Conservation (phyloP, 37 sponge, comb jelly and placozoan genomes). For the Haliclona indistincta region DNA sequence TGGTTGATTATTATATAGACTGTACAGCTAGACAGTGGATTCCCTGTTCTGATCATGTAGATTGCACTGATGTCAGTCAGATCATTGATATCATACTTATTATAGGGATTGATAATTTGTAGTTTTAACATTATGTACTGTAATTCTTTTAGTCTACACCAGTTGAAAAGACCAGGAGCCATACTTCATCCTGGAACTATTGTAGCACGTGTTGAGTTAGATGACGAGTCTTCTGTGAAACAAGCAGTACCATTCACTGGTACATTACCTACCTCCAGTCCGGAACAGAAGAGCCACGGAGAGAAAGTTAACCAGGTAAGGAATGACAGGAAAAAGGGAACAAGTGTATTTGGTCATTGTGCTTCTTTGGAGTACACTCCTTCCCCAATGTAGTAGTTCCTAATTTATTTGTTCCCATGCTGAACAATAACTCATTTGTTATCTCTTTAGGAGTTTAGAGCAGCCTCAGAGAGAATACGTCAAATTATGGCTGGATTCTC, state of each 20-base stretch:
- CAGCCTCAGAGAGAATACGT: slow-evolving; percentile 32
- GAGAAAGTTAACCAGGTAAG: slow-evolving; percentile 72
- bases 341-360: not conserved
- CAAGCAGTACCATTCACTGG: slow-evolving; percentile 59
- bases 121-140: too few species aligned
- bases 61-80: not conserved
- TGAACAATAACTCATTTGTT: not conserved
- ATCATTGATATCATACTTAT: not conserved
- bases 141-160: slow-evolving; percentile 49
- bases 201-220: slow-evolving; percentile 86
- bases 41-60: too few species aligned
- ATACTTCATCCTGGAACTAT: slow-evolving; percentile 88
- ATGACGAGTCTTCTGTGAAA: slow-evolving; percentile 72
- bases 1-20: too few species aligned
- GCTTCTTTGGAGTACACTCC: not conserved
- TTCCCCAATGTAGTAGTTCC: not conserved
- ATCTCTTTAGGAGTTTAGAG: slow-evolving; percentile 64
- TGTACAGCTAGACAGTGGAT: too few species aligned
- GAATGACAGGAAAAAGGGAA: not conserved
- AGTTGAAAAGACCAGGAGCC: slow-evolving; percentile 82
- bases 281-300: slow-evolving; percentile 15
- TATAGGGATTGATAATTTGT: too few species aligned
- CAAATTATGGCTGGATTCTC: slow-evolving; percentile 67
- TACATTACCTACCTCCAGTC: slow-evolving; percentile 37
- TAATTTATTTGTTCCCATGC: not conserved